phyloP scores from a whole-genome alignment of 2,888 invertebrate species.

The Hofmannophila pseudospretella region DNA sequence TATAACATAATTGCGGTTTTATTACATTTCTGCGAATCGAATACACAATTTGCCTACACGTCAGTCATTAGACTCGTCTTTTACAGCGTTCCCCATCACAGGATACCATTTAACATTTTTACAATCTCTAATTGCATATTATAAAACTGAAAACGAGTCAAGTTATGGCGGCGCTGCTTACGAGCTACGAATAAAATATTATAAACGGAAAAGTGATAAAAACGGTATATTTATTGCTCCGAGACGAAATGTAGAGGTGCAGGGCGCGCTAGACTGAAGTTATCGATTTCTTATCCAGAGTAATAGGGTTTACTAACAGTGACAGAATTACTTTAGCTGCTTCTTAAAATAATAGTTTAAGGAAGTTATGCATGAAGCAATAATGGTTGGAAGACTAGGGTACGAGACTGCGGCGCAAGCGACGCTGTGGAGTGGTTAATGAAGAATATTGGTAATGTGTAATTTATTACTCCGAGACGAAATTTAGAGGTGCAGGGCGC shows the following conservation, averaged over 20 bases:
- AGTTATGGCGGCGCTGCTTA: constrained; percentile 30
- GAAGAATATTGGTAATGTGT: no score
- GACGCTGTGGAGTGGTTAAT: no score
- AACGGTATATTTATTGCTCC: constrained; percentile 14
- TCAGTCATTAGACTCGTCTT: constrained; percentile 42
- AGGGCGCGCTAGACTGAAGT: neutral
- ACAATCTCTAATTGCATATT: constrained; percentile 74
- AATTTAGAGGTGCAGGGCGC: constrained; percentile 5
- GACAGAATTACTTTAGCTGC: no score
- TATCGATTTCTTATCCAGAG: neutral
- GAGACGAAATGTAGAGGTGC: constrained; percentile 8
- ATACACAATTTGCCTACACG: constrained; percentile 56
- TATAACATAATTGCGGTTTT: constrained; percentile 51
- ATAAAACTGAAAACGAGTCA: constrained; percentile 56
- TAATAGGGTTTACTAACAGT: no score
- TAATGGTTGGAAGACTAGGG: no score
- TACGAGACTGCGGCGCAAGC: no score
- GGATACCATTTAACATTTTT: constrained; percentile 70
- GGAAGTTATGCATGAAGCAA: no score
- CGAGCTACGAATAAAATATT: constrained; percentile 27
- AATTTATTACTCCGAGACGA: constrained; percentile 11
- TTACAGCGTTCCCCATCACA: constrained; percentile 59
- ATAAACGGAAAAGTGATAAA: constrained; percentile 28
- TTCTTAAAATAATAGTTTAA: no score
- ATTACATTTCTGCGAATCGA: constrained; percentile 52